These are phyloP conservation scores for Adoxophyes honmai DNA, from an alignment of 1,140 invertebrate genomes.

Conservation along the genomic window DNA sequence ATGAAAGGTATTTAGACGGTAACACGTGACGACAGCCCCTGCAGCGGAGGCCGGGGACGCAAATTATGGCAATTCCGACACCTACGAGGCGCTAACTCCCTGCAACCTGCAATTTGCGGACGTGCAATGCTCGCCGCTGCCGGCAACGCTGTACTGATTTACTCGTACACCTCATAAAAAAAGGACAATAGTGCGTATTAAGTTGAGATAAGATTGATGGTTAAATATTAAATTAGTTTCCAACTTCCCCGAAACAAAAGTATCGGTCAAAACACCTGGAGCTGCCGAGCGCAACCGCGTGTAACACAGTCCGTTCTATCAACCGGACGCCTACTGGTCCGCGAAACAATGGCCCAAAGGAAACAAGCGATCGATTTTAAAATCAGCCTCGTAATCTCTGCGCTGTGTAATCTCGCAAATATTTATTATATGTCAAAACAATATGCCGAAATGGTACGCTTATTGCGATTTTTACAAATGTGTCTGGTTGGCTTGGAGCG, in stretches of 20 bases:
- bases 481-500: constrained; percentile 65
- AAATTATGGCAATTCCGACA: constrained; percentile 73
- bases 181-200: background rate
- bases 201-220: background rate
- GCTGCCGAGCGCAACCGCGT: constrained; percentile 58
- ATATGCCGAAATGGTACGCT: constrained; percentile 74
- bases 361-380: constrained; percentile 53
- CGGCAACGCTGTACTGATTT: constrained; percentile 40
- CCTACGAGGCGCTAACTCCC: constrained; percentile 71
- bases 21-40: constrained; percentile 71
- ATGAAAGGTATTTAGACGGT: constrained; percentile 69
- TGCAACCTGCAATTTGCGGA: constrained; percentile 66
- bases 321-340: constrained; percentile 35
- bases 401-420: constrained; percentile 69
- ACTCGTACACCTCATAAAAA: constrained; percentile 25
- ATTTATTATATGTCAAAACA: constrained; percentile 77
- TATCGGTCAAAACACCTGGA: background rate
- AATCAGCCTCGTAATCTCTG: constrained; percentile 59
- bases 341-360: constrained; percentile 61
- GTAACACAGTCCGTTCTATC: constrained; percentile 52
- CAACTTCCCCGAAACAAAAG: background rate
- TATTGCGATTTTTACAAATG: constrained; percentile 76
- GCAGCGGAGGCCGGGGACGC: constrained; percentile 39
- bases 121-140: constrained; percentile 38
- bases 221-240: background rate